phyloP scores from a whole-genome alignment of 2,888 invertebrate genomes.

The Eupithecia dodoneata region DNA sequence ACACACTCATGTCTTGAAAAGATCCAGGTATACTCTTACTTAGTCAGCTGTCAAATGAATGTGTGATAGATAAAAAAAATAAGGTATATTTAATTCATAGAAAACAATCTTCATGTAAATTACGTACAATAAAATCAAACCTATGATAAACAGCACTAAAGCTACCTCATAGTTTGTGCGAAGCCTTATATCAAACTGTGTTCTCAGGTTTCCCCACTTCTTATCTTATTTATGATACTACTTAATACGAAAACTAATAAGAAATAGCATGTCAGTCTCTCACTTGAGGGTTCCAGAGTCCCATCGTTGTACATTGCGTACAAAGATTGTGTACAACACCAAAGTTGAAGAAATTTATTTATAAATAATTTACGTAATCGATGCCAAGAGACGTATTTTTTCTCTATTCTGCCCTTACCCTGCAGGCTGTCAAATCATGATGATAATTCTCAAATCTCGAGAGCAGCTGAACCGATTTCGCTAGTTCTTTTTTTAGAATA shows the following conservation, averaged over 20 bases:
- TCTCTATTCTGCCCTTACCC: no score
- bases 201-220: conserved; percentile 9
- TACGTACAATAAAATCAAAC: background rate
- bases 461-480: no score
- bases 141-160: conserved; percentile 8
- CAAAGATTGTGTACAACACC: no score
- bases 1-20: background rate
- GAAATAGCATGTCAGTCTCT: background rate
- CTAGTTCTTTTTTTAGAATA: no score
- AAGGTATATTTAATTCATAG: background rate
- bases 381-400: no score
- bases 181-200: conserved; percentile 1
- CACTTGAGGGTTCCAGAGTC: background rate
- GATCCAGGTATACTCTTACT: background rate
- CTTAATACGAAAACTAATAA: background rate
- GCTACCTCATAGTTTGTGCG: conserved; percentile 1
- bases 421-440: no score
- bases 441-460: no score
- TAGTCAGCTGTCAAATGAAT: background rate
- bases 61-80: background rate
- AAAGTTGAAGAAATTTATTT: no score
- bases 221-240: conserved; percentile 3
- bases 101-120: background rate
- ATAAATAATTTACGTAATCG: no score
- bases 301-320: no score